Evolutionary conservation across 2,113 vertebrate species (phyloP), one percentile per base, ranked within the genome.

Genomic region (Polypterus senegalus): DNA sequence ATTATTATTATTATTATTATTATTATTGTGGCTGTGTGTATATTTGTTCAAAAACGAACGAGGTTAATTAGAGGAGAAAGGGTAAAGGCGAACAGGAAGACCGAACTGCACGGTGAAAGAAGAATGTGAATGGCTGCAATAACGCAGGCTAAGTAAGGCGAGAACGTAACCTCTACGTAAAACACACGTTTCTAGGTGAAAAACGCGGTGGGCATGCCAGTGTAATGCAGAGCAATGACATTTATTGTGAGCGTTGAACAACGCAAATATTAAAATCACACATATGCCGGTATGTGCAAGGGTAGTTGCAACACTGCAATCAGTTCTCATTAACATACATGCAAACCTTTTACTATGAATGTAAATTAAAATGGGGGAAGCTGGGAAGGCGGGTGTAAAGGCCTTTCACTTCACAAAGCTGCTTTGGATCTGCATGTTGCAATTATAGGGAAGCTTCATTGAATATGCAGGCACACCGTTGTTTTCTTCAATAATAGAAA

Each of bases 301-400:
- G 27, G 27, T 27, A 27, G 27, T 27, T 27, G 27, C 76, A 47
- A 79, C 59, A 65, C 74, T 81, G 85, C 86, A 92, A 94, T 94
- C 93, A 92, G 81, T 75, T 70, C 73, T 79, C 65, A 91, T 97
- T 93, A 91, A 76, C 92, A 95, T 93, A 91, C 89, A 93, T 95
- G 91, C 88, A 92, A 94, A 95, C 83, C 67, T 78, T 65, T 55
- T 61, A 51, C 60, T 75, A 78, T 82, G 66, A 71, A 70, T 78
- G 77, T 86, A 87, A 83, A 85, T 85, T 84, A 83, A 89, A 87
- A 88, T 81, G 53, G 64, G 73, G 73, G 67, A 83, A 76, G 72
- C 74, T 72, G 67, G 27, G 27, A 69, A 71, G 45, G 9, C 72
- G 75, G 73, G 69, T 44, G 65, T 68, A 70, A 8, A 74, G 67